phyloP scores from a whole-genome alignment of 37 sponge, comb jelly and placozoan species.

The Ianthella basta region DNA sequence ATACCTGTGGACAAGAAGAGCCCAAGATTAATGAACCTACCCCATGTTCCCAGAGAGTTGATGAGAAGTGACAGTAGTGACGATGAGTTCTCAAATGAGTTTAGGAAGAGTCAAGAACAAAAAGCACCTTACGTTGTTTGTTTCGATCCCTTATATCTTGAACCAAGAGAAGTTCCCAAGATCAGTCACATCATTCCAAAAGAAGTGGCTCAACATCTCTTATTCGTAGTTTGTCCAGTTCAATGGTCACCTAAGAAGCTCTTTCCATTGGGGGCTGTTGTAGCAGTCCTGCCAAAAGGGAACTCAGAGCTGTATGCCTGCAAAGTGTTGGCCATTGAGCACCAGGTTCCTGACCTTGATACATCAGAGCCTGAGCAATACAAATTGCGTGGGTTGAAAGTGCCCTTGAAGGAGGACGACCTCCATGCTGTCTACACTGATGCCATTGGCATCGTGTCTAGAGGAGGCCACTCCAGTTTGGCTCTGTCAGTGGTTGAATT shows the following conservation, averaged over 20 bases:
- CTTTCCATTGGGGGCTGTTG: conserved; percentile 43
- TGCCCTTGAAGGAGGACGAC: too few relatives aligned
- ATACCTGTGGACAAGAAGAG: conserved; percentile 55
- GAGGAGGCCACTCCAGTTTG: neutral
- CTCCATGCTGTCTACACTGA: neutral
- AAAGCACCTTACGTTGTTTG: too few relatives aligned
- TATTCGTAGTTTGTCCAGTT: conserved; percentile 45
- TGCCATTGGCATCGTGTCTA: neutral
- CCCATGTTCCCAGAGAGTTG: conserved; percentile 33
- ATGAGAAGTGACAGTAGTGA: neutral
- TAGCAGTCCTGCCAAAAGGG: conserved; percentile 45
- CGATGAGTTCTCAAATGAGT: too few relatives aligned
- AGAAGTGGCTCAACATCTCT: conserved; percentile 33
- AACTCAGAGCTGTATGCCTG: too few relatives aligned
- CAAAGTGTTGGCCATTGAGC: too few relatives aligned
- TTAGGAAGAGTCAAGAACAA: too few relatives aligned
- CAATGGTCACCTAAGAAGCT: conserved; percentile 41
- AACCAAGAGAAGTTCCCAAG: conserved; percentile 33
- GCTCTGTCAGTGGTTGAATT: neutral
- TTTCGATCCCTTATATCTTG: too few relatives aligned
- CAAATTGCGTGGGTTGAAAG: neutral
- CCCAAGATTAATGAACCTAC: conserved; percentile 64
- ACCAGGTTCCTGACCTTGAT: too few relatives aligned
- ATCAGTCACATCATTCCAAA: conserved; percentile 52
- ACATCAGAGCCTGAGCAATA: too few relatives aligned